phyloP scores from a whole-genome alignment of 2,797 vertebrate genomes.

The Pipistrellus kuhlii region DNA sequence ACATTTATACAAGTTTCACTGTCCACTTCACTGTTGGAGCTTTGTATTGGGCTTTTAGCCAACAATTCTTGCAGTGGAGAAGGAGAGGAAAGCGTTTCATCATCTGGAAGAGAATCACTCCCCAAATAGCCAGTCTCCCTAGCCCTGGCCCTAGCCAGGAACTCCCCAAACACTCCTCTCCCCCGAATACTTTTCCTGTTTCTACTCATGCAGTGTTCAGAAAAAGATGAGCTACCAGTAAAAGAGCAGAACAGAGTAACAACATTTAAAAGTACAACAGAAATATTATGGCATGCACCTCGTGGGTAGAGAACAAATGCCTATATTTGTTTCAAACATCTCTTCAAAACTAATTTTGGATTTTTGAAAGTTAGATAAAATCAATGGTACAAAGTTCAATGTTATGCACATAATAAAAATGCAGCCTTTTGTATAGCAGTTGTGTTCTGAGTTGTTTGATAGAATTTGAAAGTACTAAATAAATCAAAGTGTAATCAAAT shows the following conservation, averaged over 20 bases:
- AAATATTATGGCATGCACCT: background rate
- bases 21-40: background rate
- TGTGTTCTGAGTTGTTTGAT: background rate
- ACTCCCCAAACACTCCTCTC: background rate
- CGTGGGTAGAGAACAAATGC: background rate
- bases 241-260: background rate
- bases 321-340: background rate
- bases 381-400: background rate
- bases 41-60: background rate
- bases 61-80: background rate
- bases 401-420: background rate
- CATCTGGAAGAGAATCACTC: background rate
- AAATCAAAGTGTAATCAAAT: background rate
- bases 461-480: background rate
- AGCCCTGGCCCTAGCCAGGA: background rate
- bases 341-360: constrained; percentile 33
- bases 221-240: background rate
- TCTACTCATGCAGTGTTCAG: background rate
- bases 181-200: background rate
- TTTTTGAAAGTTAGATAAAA: background rate
- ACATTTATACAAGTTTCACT: background rate
- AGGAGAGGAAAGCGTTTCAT: background rate
- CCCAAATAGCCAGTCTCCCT: background rate
- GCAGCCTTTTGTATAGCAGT: background rate
- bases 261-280: background rate